A percentile compares a stretch with the other conserved stretches of the same genome.
Evolutionary conservation across 2,888 invertebrate species (phyloP).

Genomic region (Pardosa pseudoannulata): DNA sequence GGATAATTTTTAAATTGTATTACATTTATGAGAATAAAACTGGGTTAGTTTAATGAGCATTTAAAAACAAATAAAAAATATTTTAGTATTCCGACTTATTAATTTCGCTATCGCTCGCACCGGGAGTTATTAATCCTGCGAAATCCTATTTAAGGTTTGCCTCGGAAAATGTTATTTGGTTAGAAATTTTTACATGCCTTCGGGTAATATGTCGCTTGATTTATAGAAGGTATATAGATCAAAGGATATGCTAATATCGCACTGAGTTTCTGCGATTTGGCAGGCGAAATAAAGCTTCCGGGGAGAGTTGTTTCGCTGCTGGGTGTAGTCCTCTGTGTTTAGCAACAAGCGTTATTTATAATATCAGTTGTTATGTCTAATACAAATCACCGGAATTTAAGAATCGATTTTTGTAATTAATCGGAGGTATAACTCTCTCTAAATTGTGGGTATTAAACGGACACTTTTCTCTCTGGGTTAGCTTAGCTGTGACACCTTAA

Average conservation of each 20-base stretch:
- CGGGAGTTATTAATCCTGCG: slow-evolving; percentile 45
- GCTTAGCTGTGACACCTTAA: too few species aligned
- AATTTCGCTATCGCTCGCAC: slow-evolving; percentile 54
- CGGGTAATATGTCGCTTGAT: slow-evolving; percentile 1
- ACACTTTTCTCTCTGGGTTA: too few species aligned
- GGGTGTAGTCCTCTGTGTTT: neutral
- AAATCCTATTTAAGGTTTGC: slow-evolving; percentile 47
- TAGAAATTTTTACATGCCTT: neutral
- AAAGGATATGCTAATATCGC: neutral
- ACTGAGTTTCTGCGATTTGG: slow-evolving; percentile 5
- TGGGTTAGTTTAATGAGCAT: slow-evolving; percentile 55
- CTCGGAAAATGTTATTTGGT: slow-evolving; percentile 29
- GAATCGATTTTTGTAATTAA: too few species aligned
- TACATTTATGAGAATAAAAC: slow-evolving; percentile 58
- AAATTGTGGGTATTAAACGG: too few species aligned
- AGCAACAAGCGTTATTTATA: too few species aligned
- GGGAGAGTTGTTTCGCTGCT: neutral
- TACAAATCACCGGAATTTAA: too few species aligned
- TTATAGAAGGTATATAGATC: neutral
- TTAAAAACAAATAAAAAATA: slow-evolving; percentile 42
- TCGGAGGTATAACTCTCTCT: too few species aligned
- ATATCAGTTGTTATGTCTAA: too few species aligned
- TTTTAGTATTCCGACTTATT: slow-evolving; percentile 36
- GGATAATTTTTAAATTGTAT: too few species aligned
- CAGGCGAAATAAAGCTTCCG: neutral